These are phyloP conservation scores for Oscheius sp. DNA, from an alignment of 2,888 invertebrate species.

Conservation along the genomic window DNA sequence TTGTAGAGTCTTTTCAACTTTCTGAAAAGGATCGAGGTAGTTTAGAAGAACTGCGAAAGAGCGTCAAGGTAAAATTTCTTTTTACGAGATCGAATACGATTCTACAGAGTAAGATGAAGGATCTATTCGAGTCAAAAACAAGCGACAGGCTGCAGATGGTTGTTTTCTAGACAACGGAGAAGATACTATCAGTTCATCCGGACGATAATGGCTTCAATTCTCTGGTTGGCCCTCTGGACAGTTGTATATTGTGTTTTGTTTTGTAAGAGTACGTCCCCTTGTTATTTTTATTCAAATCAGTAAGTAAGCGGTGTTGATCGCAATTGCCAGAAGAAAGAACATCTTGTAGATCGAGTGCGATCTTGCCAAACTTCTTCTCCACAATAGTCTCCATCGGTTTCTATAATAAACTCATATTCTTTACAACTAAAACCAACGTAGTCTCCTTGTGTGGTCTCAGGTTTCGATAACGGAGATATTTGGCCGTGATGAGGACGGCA, in stretches of 20 bases:
- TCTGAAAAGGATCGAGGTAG: neutral
- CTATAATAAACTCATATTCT: neutral
- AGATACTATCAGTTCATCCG: no score
- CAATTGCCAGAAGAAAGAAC: constrained; percentile 5
- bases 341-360: constrained; percentile 16
- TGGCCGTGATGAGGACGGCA: constrained; percentile 19
- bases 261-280: no score
- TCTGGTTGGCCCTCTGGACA: no score
- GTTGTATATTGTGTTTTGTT: no score
- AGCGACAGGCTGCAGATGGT: no score
- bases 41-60: no score
- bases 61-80: no score
- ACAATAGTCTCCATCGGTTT: neutral
- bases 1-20: neutral
- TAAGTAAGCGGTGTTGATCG: neutral
- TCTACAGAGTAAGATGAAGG: no score
- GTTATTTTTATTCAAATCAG: constrained; percentile 3
- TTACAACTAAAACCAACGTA: neutral
- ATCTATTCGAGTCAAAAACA: no score
- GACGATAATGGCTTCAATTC: no score
- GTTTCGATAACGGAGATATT: constrained; percentile 16
- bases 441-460: neutral
- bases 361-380: constrained; percentile 6
- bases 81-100: no score
- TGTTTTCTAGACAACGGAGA: no score